Base-by-base conservation (phyloP, 2,113 vertebrate species). In the Microtus montanus region DNA sequence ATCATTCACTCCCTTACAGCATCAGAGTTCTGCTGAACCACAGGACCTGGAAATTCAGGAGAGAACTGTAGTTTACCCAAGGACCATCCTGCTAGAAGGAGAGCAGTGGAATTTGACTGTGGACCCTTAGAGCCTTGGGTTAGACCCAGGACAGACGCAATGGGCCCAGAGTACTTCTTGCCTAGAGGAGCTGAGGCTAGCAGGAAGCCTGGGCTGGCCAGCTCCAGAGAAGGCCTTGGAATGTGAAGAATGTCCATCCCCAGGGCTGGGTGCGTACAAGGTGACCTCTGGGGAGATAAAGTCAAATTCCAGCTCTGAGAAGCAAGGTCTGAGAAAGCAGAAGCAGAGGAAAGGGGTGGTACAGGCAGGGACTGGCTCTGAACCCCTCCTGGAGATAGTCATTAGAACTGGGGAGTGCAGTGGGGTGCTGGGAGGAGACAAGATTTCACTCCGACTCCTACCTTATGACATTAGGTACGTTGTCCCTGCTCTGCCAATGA, bases 271-370 rank as follows among this genome's bases (percentile, higher is more conserved):
- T 94, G 8, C 88, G 94, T 92, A 90, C 94, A 97, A 96, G 85
- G 97, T 97, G 97, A 97, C 97, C 97, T 97, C 41, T 90, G 84
- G 68, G 89, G 90, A 97, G 97, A 97, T 97, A 97, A 97, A 96
- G 90, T 85, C 41, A 24, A 93, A 97, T 97, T 97, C 97, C 95
- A 92, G 41, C 1, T n/a, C 68, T 79, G 38, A n/a, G 64, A 92
- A 94, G 33, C 52, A 41, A 80, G 58, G 71, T n/a, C 88, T 38
- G 54, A 5, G 54, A 83, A 87, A 2, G 24, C 95, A 41, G 41
- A 41, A 41, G 41, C 41, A 41, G 41, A 68, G 58, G 77, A 19
- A 71, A 0, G 41, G 75, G 70, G 52, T 97, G 96, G 94, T 97
- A 91, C 95, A 52, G 41, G 95, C 95, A 92, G 96, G 92, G 91